A percentile compares a stretch with the other conserved stretches of the same genome.
These are phyloP conservation scores for Cyprinodon variegatus DNA, from an alignment of 2,113 vertebrate genomes.

Conservation along the genomic window DNA sequence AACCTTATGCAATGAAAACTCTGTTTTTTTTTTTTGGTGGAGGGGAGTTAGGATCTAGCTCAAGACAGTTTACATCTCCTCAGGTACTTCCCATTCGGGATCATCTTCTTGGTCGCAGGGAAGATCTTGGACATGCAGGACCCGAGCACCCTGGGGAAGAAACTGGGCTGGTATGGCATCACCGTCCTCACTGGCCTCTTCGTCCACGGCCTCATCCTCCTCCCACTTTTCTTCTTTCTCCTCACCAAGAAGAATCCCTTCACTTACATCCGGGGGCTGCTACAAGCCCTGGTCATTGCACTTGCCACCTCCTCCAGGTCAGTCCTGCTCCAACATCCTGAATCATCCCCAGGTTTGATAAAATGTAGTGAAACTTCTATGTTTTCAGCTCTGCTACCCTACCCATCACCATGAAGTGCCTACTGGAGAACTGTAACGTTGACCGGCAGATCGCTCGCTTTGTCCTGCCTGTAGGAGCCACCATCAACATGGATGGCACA, in stretches of 20 bases:
- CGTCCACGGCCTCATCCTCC: conserved; percentile 82
- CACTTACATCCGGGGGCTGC: conserved; percentile 83
- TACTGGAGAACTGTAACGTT: conserved; percentile 88
- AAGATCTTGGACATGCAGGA: conserved; percentile 92
- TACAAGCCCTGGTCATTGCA: conserved; percentile 90
- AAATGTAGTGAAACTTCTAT: not conserved
- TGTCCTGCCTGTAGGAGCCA: conserved; percentile 87
- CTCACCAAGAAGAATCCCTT: conserved; percentile 88
- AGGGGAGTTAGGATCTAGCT: not conserved
- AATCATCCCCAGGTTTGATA: not conserved
- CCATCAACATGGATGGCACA: conserved; percentile 91
- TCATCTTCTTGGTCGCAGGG: conserved; percentile 88
- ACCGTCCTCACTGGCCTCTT: conserved; percentile 85
- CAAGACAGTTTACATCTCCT: not conserved
- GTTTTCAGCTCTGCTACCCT: conserved; percentile 86
- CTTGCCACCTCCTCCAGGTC: conserved; percentile 91
- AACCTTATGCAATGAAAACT: too few relatives aligned
- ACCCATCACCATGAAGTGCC: conserved; percentile 91
- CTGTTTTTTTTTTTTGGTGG: too few relatives aligned
- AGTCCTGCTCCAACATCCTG: not conserved
- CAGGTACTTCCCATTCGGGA: conserved; percentile 93
- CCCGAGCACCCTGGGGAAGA: conserved; percentile 80
- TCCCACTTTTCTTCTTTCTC: conserved; percentile 84
- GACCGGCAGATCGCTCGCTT: conserved; percentile 88
- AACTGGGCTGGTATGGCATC: conserved; percentile 86